phyloP scores from a whole-genome alignment of 2,888 invertebrate genomes.

The Plemyria rubiginata region DNA sequence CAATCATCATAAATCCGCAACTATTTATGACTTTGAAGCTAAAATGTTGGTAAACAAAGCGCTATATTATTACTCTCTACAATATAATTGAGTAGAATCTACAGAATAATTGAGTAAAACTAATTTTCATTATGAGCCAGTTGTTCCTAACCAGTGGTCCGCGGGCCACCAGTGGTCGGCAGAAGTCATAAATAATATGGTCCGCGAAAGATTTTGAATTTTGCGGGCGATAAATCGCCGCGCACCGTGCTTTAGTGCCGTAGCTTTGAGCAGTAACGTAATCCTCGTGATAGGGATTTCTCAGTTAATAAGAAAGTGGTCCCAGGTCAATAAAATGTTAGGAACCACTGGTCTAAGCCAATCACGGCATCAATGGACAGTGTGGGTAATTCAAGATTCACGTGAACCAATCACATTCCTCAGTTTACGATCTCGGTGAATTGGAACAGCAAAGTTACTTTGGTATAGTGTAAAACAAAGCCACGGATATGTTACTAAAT shows the following conservation, averaged over 20 bases:
- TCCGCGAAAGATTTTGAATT: no score
- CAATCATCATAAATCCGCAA: conserved; percentile 18
- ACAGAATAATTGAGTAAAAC: conserved; percentile 13
- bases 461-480: not conserved
- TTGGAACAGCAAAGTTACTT: not conserved
- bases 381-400: not conserved
- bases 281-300: no score
- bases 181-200: no score
- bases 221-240: no score
- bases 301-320: no score
- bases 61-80: conserved; percentile 13
- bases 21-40: conserved; percentile 6
- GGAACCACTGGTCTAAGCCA: conserved; percentile 8
- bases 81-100: conserved; percentile 15
- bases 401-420: conserved; percentile 8
- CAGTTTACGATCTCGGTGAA: conserved; percentile 2
- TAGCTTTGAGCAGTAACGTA: no score
- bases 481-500: not conserved
- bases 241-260: no score
- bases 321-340: no score
- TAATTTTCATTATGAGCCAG: not conserved
- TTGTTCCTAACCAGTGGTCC: no score
- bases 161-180: no score
- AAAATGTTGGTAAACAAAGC: conserved; percentile 12
- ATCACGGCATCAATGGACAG: conserved; percentile 4